Base-by-base conservation (phyloP, 2,888 invertebrate genomes). In the Calameuta pallipes region DNA sequence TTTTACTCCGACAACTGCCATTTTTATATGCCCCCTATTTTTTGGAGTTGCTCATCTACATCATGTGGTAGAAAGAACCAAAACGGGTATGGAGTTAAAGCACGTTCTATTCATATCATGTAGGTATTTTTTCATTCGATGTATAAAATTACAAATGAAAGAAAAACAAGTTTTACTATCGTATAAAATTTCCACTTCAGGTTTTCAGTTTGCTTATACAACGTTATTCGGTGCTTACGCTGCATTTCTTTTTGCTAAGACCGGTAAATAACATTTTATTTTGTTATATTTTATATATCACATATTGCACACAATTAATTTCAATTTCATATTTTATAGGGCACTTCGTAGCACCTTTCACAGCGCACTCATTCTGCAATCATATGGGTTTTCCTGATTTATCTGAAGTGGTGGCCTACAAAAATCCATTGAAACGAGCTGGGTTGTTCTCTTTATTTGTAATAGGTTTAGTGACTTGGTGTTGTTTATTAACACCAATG, bases 1-100 rank as follows among this genome's bases (percentile, higher is more conserved):
- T 88, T 95, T 97, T 85, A 92, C 94, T 36, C 96, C 96, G 0
- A 91, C 94, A 56, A 94, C 94, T 79, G 96, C 97, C 34, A 94
- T 98, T 74, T 95, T 98, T 86, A 93, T 97, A 81, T 97, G 97
- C 83, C 98, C 98, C 1, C 90, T 98, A 34, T 96, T 98, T 86
- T 99, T 99, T 92, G 98, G 98, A 73, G 95, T 97, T 94, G 98
- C 98, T 76, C 98, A 98, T 92, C 95, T 98, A 87, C 98, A 98
- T 92, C 98, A 98, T 87, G 94, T 98, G 91, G 93, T 95, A 83
- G 98, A 98, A 90, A 94, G 95, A 87, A 92, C 97, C 37, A 94
- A 94, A 85, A 92, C 93, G 85, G 97, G 97, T 73, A 93, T 95
- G 90, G 93, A 94, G 79, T 92, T 96, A 73, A 94, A 94, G 88